Evolutionary conservation across 2,797 vertebrate species (phyloP), one percentile per base, ranked within the genome.

Genomic region (Micromesistius poutassou): DNA sequence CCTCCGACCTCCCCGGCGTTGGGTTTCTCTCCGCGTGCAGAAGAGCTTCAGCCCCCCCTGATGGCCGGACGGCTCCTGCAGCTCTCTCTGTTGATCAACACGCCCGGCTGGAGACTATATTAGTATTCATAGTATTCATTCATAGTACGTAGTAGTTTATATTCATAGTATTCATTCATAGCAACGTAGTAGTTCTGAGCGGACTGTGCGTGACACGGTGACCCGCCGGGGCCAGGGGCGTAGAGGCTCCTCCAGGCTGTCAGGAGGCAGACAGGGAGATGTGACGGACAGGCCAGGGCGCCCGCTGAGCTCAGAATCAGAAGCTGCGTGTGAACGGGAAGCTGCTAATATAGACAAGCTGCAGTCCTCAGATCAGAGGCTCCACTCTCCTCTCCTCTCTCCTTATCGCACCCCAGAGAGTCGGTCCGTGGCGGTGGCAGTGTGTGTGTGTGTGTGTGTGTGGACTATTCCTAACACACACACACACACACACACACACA

Each of bases 1-100:
- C 68, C 1, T 76, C 75, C 46, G n/a, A 7, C 16, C 70, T n/a
- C 30, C 74, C 30, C 31, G 4, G 30, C 62, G 74, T 78, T 33
- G 30, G 28, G 16, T 42, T 55, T 50, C 40, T 78, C 73, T 82
- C 83, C 62, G 33, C 13, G 19, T 4, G 9, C 22, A 72, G 35
- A 81, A 82, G 92, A 89, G 81, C 76, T 33, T 46, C 40, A 86
- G 89, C 84, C 84, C 93, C 93, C 74, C 89, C 91, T 55, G 31
- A 79, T 89, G 92, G 89, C 62, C 68, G 9, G 0, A 80, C 8
- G 7, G n/a, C 25, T 12, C 28, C 62, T 28, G 2, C 25, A 28
- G 28, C n/a, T n/a, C 62, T 13, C n/a, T 66, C 12, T 66, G 62
- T 66, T 66, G n/a, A 66, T 66, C 62, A 66, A 66, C 62, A n/a